Evolutionary conservation across 2,888 invertebrate genomes (phyloP).

Genomic region (Drosophila tripunctata): DNA sequence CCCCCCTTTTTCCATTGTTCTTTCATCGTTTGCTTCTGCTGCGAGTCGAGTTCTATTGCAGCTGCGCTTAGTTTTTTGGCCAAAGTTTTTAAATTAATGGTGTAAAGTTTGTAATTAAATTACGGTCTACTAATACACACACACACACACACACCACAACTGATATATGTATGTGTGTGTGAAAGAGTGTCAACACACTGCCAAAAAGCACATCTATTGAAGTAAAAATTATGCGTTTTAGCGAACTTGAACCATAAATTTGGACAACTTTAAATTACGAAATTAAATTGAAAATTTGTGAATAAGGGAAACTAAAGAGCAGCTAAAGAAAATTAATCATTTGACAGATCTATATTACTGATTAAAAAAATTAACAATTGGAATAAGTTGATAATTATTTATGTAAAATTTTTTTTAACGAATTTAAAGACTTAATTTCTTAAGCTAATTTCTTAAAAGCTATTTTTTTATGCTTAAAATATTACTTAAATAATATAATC

Average conservation of each 20-base stretch:
- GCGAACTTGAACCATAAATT: too few species aligned
- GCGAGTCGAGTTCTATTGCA: constrained; percentile 40
- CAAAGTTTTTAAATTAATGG: constrained; percentile 81
- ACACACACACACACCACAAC: constrained; percentile 16
- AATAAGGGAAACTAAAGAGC: too few species aligned
- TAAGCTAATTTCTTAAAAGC: too few species aligned
- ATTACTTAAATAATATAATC: too few species aligned
- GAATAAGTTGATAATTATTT: too few species aligned
- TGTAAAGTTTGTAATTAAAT: constrained; percentile 82
- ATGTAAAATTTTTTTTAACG: too few species aligned
- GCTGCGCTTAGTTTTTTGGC: constrained; percentile 67
- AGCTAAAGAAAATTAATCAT: too few species aligned
- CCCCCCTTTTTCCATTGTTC: not conserved
- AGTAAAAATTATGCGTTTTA: not conserved
- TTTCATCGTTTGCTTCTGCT: not conserved
- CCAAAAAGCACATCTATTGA: not conserved
- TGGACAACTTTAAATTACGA: too few species aligned
- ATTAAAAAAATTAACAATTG: too few species aligned
- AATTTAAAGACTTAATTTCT: too few species aligned
- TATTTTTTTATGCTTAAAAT: too few species aligned
- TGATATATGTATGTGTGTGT: constrained; percentile 30
- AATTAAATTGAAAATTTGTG: not conserved
- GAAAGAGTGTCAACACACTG: constrained; percentile 6
- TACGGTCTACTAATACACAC: constrained; percentile 57
- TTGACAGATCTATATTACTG: too few species aligned